These are phyloP conservation scores for Rana temporaria DNA, from an alignment of 2,113 vertebrate species.

Conservation along the genomic window DNA sequence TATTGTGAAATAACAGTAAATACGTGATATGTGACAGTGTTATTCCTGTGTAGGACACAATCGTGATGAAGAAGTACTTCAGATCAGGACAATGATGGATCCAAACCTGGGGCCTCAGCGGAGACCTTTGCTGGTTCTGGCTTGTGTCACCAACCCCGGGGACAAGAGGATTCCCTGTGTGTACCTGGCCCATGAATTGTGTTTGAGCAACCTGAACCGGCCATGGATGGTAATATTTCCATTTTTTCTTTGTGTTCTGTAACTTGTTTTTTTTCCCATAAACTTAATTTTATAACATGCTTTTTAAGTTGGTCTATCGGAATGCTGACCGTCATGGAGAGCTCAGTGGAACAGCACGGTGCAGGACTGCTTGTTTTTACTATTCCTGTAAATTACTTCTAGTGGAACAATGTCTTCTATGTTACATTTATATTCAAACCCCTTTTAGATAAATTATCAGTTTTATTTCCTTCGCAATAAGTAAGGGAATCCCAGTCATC, in stretches of 20 bases:
- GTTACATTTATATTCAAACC: no score
- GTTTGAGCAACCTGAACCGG: constrained; percentile 75
- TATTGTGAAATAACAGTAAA: no score
- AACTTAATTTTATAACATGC: not conserved
- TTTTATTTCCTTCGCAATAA: no score
- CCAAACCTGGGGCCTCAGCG: constrained; percentile 69
- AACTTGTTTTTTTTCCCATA: not conserved
- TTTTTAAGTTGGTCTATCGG: no score
- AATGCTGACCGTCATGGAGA: no score
- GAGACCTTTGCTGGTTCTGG: constrained; percentile 87
- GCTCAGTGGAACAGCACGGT: not conserved
- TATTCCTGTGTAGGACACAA: constrained; percentile 68
- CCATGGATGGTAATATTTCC: constrained; percentile 87
- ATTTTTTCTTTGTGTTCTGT: not conserved
- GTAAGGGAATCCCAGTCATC: no score
- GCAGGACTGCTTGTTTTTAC: no score
- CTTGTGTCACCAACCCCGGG: constrained; percentile 78
- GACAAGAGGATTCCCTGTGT: constrained; percentile 79
- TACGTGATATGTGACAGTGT: no score
- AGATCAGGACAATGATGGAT: constrained; percentile 82
- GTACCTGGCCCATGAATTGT: constrained; percentile 84
- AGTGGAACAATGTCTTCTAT: no score
- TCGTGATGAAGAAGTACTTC: constrained; percentile 78
- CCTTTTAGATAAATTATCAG: no score
- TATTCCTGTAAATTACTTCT: no score